Base-by-base conservation (phyloP, 2,797 vertebrate genomes). In the Melopsittacus undulatus region DNA sequence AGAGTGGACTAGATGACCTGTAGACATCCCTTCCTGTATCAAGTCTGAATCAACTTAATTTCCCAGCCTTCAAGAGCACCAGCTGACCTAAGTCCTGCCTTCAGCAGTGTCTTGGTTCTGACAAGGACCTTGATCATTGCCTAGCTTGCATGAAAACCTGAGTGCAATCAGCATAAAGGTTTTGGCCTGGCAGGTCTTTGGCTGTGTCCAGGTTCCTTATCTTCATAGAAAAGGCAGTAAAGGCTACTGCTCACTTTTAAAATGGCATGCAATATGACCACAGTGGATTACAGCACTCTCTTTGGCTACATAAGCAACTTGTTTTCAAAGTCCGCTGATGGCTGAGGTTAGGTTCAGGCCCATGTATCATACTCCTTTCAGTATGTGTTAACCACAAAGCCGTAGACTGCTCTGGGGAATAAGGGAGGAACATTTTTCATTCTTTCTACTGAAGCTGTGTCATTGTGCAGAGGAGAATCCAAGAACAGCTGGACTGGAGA, bases 311-410 rank as follows among this genome's bases (percentile, higher is more conserved):
- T 32, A 69, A 73, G 57, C 54, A 69, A 36, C 66, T 94, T 83
- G 45, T 87, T 94, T 94, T 87, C 82, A 36, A 83, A 87, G 82
- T 75, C 57, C 2, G 0, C 34, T 68, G 38, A 77, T 92, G 66
- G 40, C 59, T 73, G 57, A 83, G 62, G 87, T 92, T 83, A 86
- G 30, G 24, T 75, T 88, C 54, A 91, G 64, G 20, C 34, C 62
- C 15, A 13, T 76, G 76, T 79, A 83, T 86, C 88, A 30, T 78
- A 23, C 10, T 81, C 29, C 48, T 92, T 83, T 92, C 61, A 61
- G 32, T 83, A 29, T 45, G 38, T 88, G 95, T 91, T 86, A 54
- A 91, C 91, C 94, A 91, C 85, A 95, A 90, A 94, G 70, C 57
- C 49, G 32, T 62, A 72, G 30, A 66, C 49, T 77, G 26, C 68